A percentile compares a stretch with the other conserved stretches of the same genome.
Conservation (phyloP, 2,888 invertebrate species). For the Callosobruchus maculatus region DNA sequence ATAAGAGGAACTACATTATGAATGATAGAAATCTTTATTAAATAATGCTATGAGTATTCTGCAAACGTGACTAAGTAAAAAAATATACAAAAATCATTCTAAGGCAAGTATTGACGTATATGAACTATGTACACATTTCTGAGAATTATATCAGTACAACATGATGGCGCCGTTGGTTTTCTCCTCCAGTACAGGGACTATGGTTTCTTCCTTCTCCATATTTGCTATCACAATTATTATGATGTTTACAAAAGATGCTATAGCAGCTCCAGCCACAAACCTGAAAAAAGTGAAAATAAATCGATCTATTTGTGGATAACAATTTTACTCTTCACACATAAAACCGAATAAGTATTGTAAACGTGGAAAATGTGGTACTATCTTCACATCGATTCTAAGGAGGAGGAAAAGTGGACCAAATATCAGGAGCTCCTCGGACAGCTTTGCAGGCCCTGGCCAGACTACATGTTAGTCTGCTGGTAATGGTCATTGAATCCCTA, state of each 20-base stretch:
- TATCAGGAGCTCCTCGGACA: too few species aligned
- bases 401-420: too few species aligned
- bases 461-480: too few species aligned
- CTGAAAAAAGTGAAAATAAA: slow-evolving; percentile 45
- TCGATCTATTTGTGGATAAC: too few species aligned
- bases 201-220: slow-evolving; percentile 64
- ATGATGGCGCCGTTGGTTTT: slow-evolving; percentile 82
- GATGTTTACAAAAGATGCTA: slow-evolving; percentile 69
- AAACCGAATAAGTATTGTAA: too few species aligned
- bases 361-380: too few species aligned
- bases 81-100: background rate
- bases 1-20: too few species aligned
- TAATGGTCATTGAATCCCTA: too few species aligned
- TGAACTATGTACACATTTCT: background rate
- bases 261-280: slow-evolving; percentile 69
- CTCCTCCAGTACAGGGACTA: slow-evolving; percentile 69
- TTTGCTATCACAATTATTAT: slow-evolving; percentile 71
- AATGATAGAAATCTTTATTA: background rate
- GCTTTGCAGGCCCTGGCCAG: too few species aligned
- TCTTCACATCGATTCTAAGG: too few species aligned
- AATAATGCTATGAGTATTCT: background rate
- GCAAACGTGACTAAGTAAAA: background rate
- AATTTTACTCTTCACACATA: too few species aligned
- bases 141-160: slow-evolving; percentile 57
- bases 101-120: background rate